Conservation (phyloP, 2,113 vertebrate genomes). For the Propithecus coquereli region DNA sequence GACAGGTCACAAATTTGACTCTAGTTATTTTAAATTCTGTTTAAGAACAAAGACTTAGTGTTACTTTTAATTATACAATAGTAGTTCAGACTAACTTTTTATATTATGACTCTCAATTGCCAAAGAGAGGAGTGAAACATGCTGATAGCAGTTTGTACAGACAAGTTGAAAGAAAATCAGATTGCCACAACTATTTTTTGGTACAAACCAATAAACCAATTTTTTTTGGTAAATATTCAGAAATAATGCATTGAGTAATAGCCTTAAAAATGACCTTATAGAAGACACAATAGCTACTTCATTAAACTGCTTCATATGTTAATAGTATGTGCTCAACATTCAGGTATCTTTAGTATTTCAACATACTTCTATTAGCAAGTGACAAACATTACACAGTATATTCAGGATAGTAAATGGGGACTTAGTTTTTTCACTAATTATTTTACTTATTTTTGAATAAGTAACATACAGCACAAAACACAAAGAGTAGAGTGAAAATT, state of each 20-base stretch:
- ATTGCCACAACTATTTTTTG: neutral
- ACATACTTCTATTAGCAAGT: neutral
- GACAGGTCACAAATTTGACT: neutral
- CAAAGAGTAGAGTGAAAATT: neutral
- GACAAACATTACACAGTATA: neutral
- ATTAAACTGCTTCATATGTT: neutral
- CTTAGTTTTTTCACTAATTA: neutral
- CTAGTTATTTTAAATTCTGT: slow-evolving; percentile 1
- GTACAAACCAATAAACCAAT: neutral
- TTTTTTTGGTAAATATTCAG: slow-evolving; percentile 3
- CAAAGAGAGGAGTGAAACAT: neutral
- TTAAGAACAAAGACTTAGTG: neutral
- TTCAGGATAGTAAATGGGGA: neutral
- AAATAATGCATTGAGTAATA: neutral
- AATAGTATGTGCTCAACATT: neutral
- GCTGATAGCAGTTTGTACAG: neutral
- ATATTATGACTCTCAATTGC: neutral
- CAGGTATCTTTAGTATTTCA: neutral
- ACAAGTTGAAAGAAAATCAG: neutral
- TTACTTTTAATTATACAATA: neutral
- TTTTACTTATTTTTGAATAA: neutral
- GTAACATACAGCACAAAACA: neutral
- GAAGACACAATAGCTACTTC: neutral
- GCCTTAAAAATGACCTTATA: neutral
- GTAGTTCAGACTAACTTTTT: neutral